Evolutionary conservation across 2,113 vertebrate genomes (phyloP).

Genomic region (Colius striatus): DNA sequence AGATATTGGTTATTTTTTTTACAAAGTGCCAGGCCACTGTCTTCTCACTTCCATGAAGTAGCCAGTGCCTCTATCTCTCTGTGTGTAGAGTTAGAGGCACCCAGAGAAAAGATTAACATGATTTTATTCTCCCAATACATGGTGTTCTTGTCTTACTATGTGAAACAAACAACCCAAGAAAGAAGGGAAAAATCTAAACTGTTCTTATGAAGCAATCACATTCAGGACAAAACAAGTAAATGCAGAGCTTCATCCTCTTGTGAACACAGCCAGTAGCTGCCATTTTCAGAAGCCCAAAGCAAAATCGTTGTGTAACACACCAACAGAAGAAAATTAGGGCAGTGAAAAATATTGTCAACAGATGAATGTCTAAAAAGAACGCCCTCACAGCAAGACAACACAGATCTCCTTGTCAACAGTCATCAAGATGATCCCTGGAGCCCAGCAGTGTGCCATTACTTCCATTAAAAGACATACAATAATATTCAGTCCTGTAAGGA

Average conservation of each 20-base stretch:
- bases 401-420: not conserved
- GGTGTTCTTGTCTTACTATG: not conserved
- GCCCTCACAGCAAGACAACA: not conserved
- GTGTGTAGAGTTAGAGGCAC: accelerated
- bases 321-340: not conserved
- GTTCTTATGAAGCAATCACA: not conserved
- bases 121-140: not conserved
- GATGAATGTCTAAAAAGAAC: not conserved
- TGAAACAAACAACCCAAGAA: not conserved
- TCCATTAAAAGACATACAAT: not conserved
- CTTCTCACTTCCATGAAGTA: not conserved
- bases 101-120: not conserved
- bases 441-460: not conserved
- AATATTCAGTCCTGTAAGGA: not conserved
- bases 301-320: not conserved
- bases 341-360: not conserved
- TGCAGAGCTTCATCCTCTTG: not conserved
- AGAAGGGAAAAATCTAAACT: not conserved
- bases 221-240: not conserved
- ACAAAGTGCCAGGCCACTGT: not conserved
- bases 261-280: not conserved
- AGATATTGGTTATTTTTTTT: not conserved
- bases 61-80: not conserved
- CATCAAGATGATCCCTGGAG: not conserved
- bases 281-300: not conserved